Base-by-base conservation (phyloP, 2,113 vertebrate genomes). In the Apistogramma diplotaenia region DNA sequence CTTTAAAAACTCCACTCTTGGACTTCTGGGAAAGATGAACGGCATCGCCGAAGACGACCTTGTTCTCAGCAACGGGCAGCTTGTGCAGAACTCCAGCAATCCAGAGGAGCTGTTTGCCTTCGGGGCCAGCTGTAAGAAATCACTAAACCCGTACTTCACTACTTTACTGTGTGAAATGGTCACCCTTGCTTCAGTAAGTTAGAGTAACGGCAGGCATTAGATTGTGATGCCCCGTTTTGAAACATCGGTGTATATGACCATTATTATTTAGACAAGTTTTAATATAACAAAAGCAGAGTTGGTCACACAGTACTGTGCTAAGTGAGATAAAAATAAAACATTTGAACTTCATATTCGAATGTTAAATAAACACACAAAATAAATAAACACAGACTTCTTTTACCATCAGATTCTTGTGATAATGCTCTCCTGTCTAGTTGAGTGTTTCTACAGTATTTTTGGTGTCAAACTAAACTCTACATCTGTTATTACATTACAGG, bases 21-120 rank as follows among this genome's bases (percentile, higher is more conserved):
- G 98, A 7, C 95, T 99, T 84, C 88, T 99, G 7, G 98, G 98
- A 10, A 94, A 93, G 0, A 95, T 98, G 95, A 99, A 98, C 1
- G 79, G 85, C 2, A 46, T 95, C 5, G 76, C 77, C 13, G 25
- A 25, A 0, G 97, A 98, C 2, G 97, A 99, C 84, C 95, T 97
- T 18, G 88, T 91, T 9, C 89, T 96, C 58, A 95, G 74, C 35
- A 91, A 90, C 0, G 96, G 96, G 9, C 82, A 57, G 3, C 31
- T 95, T 6, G 54, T 89, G 10, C 65, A 85, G 60, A 59, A 90
- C 31, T 35, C 43, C 55, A 91, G 79, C 83, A 94, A 89, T 19
- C 92, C 96, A 2, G 93, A 92, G 73, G 93, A 96, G 46, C 9
- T 98, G 75, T 97, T 98, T 83, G 65, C 19, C 7, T 96, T 96